A percentile compares a stretch with the other conserved stretches of the same genome.
These are phyloP conservation scores for Pseudeuparius sepicola DNA, from an alignment of 2,888 invertebrate species.

Conservation along the genomic window DNA sequence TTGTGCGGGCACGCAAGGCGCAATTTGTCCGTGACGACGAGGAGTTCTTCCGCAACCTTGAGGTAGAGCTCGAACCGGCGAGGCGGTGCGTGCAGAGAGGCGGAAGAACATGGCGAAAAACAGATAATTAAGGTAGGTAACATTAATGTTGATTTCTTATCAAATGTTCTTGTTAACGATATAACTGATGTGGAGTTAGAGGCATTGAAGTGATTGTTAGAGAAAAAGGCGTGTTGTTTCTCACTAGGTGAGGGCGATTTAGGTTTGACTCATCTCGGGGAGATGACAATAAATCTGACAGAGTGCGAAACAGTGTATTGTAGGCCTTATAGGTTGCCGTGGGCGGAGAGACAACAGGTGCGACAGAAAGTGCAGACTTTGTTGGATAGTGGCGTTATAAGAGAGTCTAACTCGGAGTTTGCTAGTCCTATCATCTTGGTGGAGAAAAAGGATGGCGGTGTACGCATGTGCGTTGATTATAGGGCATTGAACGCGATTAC, in stretches of 20 bases:
- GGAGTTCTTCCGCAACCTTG: too few species aligned
- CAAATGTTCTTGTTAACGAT: too few species aligned
- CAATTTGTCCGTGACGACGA: not conserved
- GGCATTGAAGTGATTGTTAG: slow-evolving; percentile 4
- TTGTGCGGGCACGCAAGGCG: slow-evolving; percentile 2
- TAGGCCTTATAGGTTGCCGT: slow-evolving; percentile 21
- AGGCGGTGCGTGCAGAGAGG: too few species aligned
- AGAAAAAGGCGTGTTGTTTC: slow-evolving; percentile 13
- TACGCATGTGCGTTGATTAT: too few species aligned
- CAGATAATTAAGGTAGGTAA: too few species aligned
- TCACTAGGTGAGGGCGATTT: slow-evolving; percentile 13
- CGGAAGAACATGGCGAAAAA: too few species aligned
- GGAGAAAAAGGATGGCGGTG: too few species aligned
- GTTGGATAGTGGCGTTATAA: slow-evolving; percentile 10
- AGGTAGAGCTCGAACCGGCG: too few species aligned
- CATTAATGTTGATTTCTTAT: too few species aligned
- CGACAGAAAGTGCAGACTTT: slow-evolving; percentile 17
- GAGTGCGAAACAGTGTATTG: slow-evolving; percentile 17
- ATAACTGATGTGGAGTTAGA: slow-evolving; percentile 2
- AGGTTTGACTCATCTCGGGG: slow-evolving; percentile 19
- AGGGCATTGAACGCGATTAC: slow-evolving; percentile 28
- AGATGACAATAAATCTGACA: slow-evolving; percentile 18
- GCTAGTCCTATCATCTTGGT: slow-evolving; percentile 18
- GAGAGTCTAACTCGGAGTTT: slow-evolving; percentile 14
- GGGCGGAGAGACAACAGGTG: slow-evolving; percentile 18